Percentiles rank a stretch among this genome's conserved stretches.
These are phyloP conservation scores for Dasysyrphus tricinctus DNA, from an alignment of 2,888 invertebrate genomes.

Conservation along the genomic window DNA sequence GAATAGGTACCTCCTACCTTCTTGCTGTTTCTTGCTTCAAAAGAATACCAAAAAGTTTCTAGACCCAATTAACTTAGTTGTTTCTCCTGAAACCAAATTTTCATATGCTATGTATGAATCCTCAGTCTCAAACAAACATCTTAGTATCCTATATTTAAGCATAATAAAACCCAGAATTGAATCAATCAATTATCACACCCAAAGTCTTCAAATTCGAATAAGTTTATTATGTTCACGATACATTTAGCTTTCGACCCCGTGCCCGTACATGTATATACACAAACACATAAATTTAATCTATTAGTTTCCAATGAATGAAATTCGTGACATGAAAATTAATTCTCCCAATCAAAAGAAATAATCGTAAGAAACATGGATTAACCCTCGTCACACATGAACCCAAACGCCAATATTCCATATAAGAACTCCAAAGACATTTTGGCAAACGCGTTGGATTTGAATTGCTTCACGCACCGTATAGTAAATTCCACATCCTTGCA, in stretches of 20 bases:
- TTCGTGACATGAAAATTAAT: constrained; percentile 64
- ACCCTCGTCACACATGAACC: constrained; percentile 66
- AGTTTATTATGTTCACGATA: constrained; percentile 24
- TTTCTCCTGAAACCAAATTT: neutral
- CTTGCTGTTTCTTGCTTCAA: too few species aligned
- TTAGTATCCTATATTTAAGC: neutral
- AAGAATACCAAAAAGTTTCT: too few species aligned
- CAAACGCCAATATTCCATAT: neutral
- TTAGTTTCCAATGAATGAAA: constrained; percentile 12
- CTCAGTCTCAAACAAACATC: neutral
- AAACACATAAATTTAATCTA: neutral
- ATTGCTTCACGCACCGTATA: constrained; percentile 47
- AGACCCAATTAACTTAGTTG: neutral
- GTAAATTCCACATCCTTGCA: constrained; percentile 22
- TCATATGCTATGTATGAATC: neutral
- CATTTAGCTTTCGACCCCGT: constrained; percentile 8
- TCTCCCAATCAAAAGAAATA: constrained; percentile 57
- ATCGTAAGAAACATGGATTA: constrained; percentile 46
- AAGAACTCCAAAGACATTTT: neutral
- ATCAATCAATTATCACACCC: constrained; percentile 20
- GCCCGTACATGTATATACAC: neutral
- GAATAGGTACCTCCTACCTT: too few species aligned
- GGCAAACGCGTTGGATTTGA: constrained; percentile 13
- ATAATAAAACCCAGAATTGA: neutral
- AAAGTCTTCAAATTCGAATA: neutral